A percentile compares a stretch with the other conserved stretches of the same genome.
phyloP scores from a whole-genome alignment of 2,797 vertebrate genomes.

The Gastrophryne carolinensis region DNA sequence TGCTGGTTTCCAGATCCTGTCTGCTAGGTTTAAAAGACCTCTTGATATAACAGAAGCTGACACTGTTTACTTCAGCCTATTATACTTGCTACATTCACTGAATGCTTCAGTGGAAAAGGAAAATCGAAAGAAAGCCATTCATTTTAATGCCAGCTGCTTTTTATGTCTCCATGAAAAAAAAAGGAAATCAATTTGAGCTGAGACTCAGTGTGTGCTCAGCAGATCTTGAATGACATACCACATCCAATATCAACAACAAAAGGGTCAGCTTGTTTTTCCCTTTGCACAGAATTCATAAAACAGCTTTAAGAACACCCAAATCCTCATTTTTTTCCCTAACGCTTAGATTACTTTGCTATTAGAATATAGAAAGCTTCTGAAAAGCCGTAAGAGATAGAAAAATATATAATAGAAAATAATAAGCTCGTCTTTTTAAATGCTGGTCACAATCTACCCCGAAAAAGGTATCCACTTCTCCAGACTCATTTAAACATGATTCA shows the following conservation, averaged over 20 bases:
- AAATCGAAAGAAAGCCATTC: conserved; percentile 77
- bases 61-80: conserved; percentile 80
- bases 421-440: background rate
- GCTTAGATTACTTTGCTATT: conserved; percentile 58
- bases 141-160: conserved; percentile 78
- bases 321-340: conserved; percentile 65
- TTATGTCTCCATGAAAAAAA: conserved; percentile 55
- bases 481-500: background rate
- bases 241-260: conserved; percentile 73
- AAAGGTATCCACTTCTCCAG: background rate
- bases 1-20: conserved; percentile 71
- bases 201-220: conserved; percentile 68
- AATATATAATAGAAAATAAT: background rate
- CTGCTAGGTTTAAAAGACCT: conserved; percentile 76
- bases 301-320: conserved; percentile 63
- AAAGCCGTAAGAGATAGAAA: background rate
- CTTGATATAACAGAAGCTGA: conserved; percentile 78
- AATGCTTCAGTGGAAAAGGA: conserved; percentile 76
- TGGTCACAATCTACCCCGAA: background rate
- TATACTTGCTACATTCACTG: conserved; percentile 74
- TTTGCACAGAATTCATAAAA: conserved; percentile 60
- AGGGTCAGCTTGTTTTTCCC: conserved; percentile 60
- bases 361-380: conserved; percentile 7
- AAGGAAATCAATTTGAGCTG: conserved; percentile 78
- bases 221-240: conserved; percentile 65